Evolutionary conservation across 2,797 vertebrate genomes (phyloP), one percentile per base, ranked within the genome.

Genomic region (Columba guinea): DNA sequence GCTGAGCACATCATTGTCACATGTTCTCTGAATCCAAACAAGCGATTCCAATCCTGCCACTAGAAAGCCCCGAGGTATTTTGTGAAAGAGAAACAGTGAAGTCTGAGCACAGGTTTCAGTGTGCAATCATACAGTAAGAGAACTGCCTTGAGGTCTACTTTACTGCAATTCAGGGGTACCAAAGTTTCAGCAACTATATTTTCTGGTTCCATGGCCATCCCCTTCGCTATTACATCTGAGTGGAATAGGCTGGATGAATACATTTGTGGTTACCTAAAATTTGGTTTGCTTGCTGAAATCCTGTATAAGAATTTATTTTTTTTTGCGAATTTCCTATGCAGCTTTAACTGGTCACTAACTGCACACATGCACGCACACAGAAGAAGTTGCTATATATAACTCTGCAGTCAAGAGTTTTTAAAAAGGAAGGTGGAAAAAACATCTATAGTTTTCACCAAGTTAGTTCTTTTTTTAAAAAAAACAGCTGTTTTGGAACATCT

Each of bases 401-500:
- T 83, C 11, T 46, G 1, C 7, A 70, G 34, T 46, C 0, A 3
- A 46, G 20, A 34, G 9, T 6, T 48, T 44, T 35, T 78, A 49
- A 39, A 69, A 53, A 79, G 6, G 11, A 18, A 48, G 34, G 30
- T 19, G 7, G 17, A 62, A 87, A 68, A 34, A 10, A 12, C 28
- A 46, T 68, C 26, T 48, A 15, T 44, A 59, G 9, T 62, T 89
- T 64, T 83, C 34, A 70, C 32, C 3, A 46, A 74, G 13, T 73
- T 55, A 51, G 9, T 35, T 70, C 15, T 85, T 87, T 85, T 87
- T 56, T 15, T 12, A 37, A 60, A 86, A 92, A 34, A 3, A 74
- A 4, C 73, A 93, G 69, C 53, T 93, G n/a, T 58, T 92, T 68
- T 83, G 41, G 41, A 90, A 67, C 48, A 79, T 93, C 76, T 96